Percentiles rank a stretch among this genome's conserved stretches.
Conservation (phyloP, 2,888 invertebrate genomes). For the Bellardia bayeri region DNA sequence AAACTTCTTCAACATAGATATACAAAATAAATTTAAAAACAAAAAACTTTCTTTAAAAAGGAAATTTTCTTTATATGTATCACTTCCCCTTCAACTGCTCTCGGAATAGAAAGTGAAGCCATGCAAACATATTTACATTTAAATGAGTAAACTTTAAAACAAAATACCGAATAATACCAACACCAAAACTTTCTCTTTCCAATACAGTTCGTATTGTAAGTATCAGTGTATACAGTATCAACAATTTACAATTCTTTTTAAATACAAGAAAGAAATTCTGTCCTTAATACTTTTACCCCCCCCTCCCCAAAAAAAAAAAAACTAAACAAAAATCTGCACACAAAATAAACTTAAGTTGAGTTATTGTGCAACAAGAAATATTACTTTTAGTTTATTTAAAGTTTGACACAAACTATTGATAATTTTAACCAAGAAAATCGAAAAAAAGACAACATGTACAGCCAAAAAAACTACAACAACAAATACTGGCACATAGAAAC, state of each 20-base stretch:
- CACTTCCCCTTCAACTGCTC: not conserved
- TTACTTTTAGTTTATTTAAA: constrained; percentile 66
- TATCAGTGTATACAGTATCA: not conserved
- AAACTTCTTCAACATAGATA: too few species aligned
- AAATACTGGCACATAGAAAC: not conserved
- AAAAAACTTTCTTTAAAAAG: not conserved
- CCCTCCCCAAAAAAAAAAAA: not conserved
- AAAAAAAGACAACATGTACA: constrained; percentile 6
- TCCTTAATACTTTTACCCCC: not conserved
- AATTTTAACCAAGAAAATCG: constrained; percentile 51
- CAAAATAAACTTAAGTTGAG: constrained; percentile 17
- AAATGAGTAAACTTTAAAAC: constrained; percentile 35
- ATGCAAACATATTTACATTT: constrained; percentile 42
- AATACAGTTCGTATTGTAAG: not conserved
- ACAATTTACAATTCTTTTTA: constrained; percentile 18
- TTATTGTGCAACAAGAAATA: constrained; percentile 56
- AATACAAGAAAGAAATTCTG: not conserved
- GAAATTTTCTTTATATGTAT: not conserved
- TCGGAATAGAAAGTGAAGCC: constrained; percentile 7
- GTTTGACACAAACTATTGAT: constrained; percentile 70
- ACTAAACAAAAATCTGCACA: constrained; percentile 7
- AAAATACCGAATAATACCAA: not conserved
- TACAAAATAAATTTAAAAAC: too few species aligned
- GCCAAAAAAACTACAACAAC: constrained; percentile 7
- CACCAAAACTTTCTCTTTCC: constrained; percentile 7